These are phyloP conservation scores for Aythya baeri DNA, from an alignment of 2,113 vertebrate genomes.

Conservation along the genomic window DNA sequence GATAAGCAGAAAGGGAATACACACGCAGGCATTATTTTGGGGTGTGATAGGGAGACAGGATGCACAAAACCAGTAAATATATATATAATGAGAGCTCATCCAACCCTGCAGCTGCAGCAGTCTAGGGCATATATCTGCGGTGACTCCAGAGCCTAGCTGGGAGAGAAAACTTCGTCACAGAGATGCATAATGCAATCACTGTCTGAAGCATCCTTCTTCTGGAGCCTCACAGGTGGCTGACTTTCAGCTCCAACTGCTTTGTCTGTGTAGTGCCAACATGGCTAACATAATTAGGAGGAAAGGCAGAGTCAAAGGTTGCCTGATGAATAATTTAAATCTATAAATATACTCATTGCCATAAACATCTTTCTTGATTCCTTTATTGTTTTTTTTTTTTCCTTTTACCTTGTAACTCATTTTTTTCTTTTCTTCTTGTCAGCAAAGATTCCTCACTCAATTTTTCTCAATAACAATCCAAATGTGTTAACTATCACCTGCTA, in stretches of 20 bases:
- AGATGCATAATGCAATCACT: background rate
- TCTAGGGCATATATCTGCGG: background rate
- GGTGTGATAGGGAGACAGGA: background rate
- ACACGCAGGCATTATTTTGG: background rate
- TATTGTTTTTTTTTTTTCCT: background rate
- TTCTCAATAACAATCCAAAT: constrained; percentile 15
- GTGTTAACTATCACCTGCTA: constrained; percentile 34
- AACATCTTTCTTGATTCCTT: background rate
- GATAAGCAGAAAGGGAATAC: background rate
- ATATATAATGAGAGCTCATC: background rate
- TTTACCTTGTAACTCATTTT: background rate
- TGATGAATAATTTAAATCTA: background rate
- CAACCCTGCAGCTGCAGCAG: background rate
- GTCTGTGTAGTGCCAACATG: background rate
- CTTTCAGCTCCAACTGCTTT: background rate
- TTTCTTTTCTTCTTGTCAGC: background rate
- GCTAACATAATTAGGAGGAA: background rate
- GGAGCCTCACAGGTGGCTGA: background rate
- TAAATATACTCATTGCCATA: background rate
- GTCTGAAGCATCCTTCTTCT: background rate
- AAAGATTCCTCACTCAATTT: background rate
- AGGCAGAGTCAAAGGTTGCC: background rate
- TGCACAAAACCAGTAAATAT: background rate
- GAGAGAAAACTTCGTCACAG: background rate
- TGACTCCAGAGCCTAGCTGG: fast-evolving